phyloP scores from a whole-genome alignment of 1,140 invertebrate genomes.

The Drosophila miranda region DNA sequence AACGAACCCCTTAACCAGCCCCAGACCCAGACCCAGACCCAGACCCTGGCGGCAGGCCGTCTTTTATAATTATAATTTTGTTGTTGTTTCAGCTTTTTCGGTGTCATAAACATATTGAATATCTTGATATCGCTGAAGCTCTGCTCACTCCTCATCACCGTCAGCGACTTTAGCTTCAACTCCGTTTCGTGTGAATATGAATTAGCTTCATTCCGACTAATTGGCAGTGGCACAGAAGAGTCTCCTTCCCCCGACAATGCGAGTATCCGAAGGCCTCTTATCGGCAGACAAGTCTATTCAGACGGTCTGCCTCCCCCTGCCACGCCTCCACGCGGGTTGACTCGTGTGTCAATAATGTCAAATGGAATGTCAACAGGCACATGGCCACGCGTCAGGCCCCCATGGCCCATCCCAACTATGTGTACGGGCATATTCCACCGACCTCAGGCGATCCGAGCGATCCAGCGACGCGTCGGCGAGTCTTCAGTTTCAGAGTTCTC shows the following conservation, averaged over 20 bases:
- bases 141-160: too few species aligned
- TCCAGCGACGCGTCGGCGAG: constrained; percentile 25
- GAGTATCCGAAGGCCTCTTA: constrained; percentile 2
- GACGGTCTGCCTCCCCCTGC: neutral
- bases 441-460: constrained; percentile 31
- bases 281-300: constrained; percentile 24
- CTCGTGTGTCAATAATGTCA: constrained; percentile 78
- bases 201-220: constrained; percentile 39
- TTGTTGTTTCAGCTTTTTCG: constrained; percentile 14
- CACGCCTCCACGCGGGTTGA: constrained; percentile 29
- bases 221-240: constrained; percentile 49
- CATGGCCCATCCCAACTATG: neutral
- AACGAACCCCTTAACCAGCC: neutral
- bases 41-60: constrained; percentile 25
- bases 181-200: constrained; percentile 43
- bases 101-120: constrained; percentile 74
- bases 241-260: neutral
- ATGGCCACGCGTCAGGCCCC: constrained; percentile 66
- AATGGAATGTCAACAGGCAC: constrained; percentile 73
- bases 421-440: too few species aligned
- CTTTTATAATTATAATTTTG: constrained; percentile 35
- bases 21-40: neutral
- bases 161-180: too few species aligned
- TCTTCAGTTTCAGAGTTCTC: too few species aligned
- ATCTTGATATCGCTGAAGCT: constrained; percentile 48